These are phyloP conservation scores for Melanotaenia boesemani DNA, from an alignment of 2,797 vertebrate genomes.

Conservation along the genomic window DNA sequence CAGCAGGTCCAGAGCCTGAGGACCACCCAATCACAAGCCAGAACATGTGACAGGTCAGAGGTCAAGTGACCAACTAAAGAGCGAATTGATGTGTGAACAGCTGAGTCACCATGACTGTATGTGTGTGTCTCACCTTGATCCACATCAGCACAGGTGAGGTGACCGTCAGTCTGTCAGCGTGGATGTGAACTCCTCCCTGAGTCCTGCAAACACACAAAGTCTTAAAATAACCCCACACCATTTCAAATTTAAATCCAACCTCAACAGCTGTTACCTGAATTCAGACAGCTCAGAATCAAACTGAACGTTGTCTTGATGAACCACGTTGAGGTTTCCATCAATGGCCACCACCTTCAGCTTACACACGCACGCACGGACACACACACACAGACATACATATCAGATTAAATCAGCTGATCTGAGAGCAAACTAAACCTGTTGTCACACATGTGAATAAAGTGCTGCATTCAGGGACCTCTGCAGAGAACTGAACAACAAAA, in stretches of 20 bases:
- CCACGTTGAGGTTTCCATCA: slow-evolving; percentile 83
- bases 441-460: no score
- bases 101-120: not conserved
- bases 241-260: no score
- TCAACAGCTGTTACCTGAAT: slow-evolving; percentile 83
- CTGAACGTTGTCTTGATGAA: slow-evolving; percentile 88
- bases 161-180: slow-evolving; percentile 88
- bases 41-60: not conserved
- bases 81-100: not conserved
- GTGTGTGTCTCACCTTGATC: slow-evolving; percentile 87
- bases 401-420: no score
- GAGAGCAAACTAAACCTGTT: no score
- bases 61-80: not conserved
- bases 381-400: no score
- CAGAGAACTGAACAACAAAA: no score
- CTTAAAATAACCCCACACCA: slow-evolving; percentile 12
- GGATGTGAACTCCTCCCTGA: slow-evolving; percentile 89
- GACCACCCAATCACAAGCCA: slow-evolving; percentile 33
- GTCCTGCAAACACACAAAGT: slow-evolving; percentile 80
- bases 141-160: slow-evolving; percentile 97
- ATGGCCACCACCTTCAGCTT: slow-evolving; percentile 91
- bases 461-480: no score
- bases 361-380: not conserved
- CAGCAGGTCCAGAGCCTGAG: slow-evolving; percentile 91
- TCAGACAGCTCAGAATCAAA: slow-evolving; percentile 92